Base-by-base conservation (phyloP, 2,888 invertebrate genomes). In the Eupelmus urozonus region DNA sequence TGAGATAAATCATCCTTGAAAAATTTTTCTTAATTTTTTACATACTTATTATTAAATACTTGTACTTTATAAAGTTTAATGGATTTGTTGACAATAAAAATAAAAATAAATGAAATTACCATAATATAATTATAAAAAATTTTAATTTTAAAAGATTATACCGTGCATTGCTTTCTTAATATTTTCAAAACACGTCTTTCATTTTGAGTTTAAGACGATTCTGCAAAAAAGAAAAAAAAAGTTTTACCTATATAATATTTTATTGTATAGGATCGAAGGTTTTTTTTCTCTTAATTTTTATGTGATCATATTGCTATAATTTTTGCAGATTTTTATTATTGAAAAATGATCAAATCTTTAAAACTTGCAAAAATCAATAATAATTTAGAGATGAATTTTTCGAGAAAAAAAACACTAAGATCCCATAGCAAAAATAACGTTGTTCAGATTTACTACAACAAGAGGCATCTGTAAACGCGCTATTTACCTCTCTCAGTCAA, bases 401-500 rank as follows among this genome's bases (percentile, higher is more conserved):
- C 9, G 9, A 9, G 9, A 34, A 34, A 34, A 34, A 34, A 34
- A 34, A 9, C 34, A 34, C 34, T 49, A 49, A 49, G 16, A 16
- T 49, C n/a, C 49, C 25, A 59, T 29, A 2, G 23, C 18, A 27
- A 51, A 71, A 20, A 62, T 34, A 49, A 63, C 25, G 34, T 49
- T 70, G 49, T 34, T 23, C 20, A 76, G 60, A 18, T 62, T 27
- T 70, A 60, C 20, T 40, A 67, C 3, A 16, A 18, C 18, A 18
- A 34, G 1, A 29, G 13, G 1, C 45, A 40, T 7, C 16, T 49
- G 0, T n/a, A 18, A 20, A 4, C 1, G 4, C 11, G 16, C 5
- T 5, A n/a, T n/a, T n/a, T n/a, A n/a, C n/a, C n/a, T 34, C 11
- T 25, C 42, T 71, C 70, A 71, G 65, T 70, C 59, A 16, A 42